These are phyloP conservation scores for Spisula subtruncata DNA, from an alignment of 2,888 invertebrate species.

Conservation along the genomic window DNA sequence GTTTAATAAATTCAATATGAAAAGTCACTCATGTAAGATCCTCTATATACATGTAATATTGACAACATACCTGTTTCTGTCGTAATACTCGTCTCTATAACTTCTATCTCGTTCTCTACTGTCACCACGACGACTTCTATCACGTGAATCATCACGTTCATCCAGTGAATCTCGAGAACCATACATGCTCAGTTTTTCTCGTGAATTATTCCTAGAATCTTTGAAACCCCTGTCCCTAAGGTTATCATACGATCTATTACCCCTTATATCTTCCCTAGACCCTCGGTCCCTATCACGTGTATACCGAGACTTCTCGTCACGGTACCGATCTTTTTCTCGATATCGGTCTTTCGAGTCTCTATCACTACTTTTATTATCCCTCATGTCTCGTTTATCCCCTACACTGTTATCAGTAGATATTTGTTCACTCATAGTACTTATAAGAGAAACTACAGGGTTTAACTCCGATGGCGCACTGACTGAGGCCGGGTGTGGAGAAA, in stretches of 20 bases:
- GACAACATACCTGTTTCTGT: slow-evolving; percentile 58
- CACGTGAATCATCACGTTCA: slow-evolving; percentile 58
- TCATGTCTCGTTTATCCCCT: slow-evolving; percentile 36
- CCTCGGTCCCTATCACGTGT: slow-evolving; percentile 56
- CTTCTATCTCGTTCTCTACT: slow-evolving; percentile 62
- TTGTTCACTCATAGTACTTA: slow-evolving; percentile 74
- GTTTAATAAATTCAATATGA: no score
- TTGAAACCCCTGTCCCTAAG: slow-evolving; percentile 61
- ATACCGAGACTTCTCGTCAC: slow-evolving; percentile 48
- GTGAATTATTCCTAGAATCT: slow-evolving; percentile 67
- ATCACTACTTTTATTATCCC: slow-evolving; percentile 36
- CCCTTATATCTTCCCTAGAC: slow-evolving; percentile 58
- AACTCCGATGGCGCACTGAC: slow-evolving; percentile 57
- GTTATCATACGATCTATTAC: slow-evolving; percentile 68
- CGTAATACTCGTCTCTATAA: slow-evolving; percentile 64
- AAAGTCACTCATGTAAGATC: no score
- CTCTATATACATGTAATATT: no score
- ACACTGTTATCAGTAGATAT: slow-evolving; percentile 58
- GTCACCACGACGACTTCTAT: slow-evolving; percentile 55
- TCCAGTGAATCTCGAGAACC: slow-evolving; percentile 67
- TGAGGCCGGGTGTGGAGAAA: not conserved
- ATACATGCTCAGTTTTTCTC: slow-evolving; percentile 62
- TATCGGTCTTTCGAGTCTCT: slow-evolving; percentile 47
- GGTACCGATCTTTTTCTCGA: slow-evolving; percentile 49
- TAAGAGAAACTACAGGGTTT: slow-evolving; percentile 71